phyloP scores from a whole-genome alignment of 2,797 vertebrate genomes.

The Channallabes apus region DNA sequence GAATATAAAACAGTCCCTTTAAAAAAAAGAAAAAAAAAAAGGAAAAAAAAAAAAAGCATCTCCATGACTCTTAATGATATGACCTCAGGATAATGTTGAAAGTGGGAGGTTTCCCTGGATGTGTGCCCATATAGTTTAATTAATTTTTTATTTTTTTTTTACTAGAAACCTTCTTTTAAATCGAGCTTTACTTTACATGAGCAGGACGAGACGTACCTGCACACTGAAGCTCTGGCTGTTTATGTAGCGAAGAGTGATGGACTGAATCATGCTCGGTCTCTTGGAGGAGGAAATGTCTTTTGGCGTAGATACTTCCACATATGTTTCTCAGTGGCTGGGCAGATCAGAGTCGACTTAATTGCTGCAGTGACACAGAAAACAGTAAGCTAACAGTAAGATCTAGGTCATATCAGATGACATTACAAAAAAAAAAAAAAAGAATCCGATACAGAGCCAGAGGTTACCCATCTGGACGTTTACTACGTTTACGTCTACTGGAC shows the following conservation, averaged over 20 bases:
- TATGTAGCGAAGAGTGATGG: slow-evolving; percentile 85
- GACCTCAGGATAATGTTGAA: not conserved
- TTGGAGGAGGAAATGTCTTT: slow-evolving; percentile 80
- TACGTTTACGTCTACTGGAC: too few species aligned
- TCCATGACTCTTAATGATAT: not conserved
- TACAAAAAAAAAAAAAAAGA: too few species aligned
- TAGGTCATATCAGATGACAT: not conserved
- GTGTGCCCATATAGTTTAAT: not conserved
- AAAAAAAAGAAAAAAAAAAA: too few species aligned
- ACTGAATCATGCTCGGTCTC: slow-evolving; percentile 79
- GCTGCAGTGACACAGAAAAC: slow-evolving; percentile 65
- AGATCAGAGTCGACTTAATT: slow-evolving; percentile 91
- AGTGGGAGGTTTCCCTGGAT: too few species aligned
- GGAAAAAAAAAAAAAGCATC: not conserved
- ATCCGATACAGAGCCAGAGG: not conserved
- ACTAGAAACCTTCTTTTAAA: not conserved
- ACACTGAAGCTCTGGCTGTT: slow-evolving; percentile 85
- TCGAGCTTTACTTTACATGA: not conserved
- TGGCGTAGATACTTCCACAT: slow-evolving; percentile 86
- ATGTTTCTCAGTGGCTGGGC: slow-evolving; percentile 87
- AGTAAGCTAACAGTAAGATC: not conserved
- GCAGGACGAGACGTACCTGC: slow-evolving; percentile 73
- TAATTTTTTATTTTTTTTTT: too few species aligned
- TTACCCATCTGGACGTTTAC: too few species aligned
- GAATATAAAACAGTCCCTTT: too few species aligned